phyloP scores from a whole-genome alignment of 2,113 vertebrate genomes.

The Speoplatyrhinus poulsoni region DNA sequence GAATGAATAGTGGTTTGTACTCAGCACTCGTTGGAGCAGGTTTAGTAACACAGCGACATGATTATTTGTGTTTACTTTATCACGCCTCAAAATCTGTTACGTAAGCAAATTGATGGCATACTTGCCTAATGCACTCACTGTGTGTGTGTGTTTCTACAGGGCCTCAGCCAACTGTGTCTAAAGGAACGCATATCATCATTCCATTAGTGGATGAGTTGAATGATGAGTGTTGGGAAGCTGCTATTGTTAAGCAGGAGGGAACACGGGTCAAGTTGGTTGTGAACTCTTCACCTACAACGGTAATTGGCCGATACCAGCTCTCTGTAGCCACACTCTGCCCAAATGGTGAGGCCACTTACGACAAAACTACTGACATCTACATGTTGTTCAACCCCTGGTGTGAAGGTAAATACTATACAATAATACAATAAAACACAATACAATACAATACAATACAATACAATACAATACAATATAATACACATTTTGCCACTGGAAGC shows the following conservation, averaged over 20 bases:
- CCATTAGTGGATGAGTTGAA: constrained; percentile 73
- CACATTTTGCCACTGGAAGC: too few species aligned
- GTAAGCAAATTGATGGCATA: too few species aligned
- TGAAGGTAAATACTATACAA: constrained; percentile 71
- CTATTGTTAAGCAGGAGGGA: constrained; percentile 59
- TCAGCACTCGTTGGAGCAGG: too few species aligned
- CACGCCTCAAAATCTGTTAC: too few species aligned
- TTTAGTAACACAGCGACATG: too few species aligned
- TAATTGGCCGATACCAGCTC: constrained; percentile 83
- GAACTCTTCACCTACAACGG: constrained; percentile 70
- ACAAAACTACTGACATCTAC: constrained; percentile 77
- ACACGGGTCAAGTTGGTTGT: constrained; percentile 72
- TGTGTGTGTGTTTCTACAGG: constrained; percentile 50
- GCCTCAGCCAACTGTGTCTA: constrained; percentile 70
- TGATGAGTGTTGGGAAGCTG: constrained; percentile 80
- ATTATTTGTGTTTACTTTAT: too few species aligned
- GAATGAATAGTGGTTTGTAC: too few species aligned
- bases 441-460: too few species aligned
- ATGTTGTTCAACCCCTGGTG: constrained; percentile 94
- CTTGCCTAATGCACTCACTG: too few species aligned
- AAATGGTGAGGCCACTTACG: constrained; percentile 61
- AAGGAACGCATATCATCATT: constrained; percentile 77
- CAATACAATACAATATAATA: too few species aligned
- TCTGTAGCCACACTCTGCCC: constrained; percentile 67
- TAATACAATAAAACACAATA: not conserved